Conservation (phyloP, 1,140 invertebrate species). For the Eumeta japonica region DNA sequence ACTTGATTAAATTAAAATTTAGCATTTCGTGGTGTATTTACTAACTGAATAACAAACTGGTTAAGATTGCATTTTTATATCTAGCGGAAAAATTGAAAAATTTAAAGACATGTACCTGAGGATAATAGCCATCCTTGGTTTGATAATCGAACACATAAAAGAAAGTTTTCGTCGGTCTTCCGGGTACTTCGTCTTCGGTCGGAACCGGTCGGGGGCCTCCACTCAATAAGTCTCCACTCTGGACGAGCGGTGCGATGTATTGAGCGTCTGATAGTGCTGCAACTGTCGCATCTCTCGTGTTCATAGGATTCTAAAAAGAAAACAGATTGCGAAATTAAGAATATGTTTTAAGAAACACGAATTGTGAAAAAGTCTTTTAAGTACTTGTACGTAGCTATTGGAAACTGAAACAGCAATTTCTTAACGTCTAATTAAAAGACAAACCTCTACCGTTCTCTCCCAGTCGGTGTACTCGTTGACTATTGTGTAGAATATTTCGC, state of each 20-base stretch:
- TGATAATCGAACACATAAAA: conserved; percentile 95
- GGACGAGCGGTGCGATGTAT: conserved; percentile 81
- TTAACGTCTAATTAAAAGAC: conserved; percentile 3
- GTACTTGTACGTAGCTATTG: not conserved
- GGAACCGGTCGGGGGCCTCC: conserved; percentile 57
- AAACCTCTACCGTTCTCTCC: conserved; percentile 82
- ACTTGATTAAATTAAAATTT: too few species aligned
- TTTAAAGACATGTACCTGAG: conserved; percentile 66
- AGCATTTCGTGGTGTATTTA: too few species aligned
- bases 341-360: not conserved
- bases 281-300: conserved; percentile 87
- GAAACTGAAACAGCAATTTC: too few species aligned
- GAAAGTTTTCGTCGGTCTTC: conserved; percentile 65
- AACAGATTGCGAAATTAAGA: not conserved
- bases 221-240: conserved; percentile 75
- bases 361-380: not conserved
- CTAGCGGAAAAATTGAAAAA: conserved; percentile 17
- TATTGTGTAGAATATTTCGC: conserved; percentile 95
- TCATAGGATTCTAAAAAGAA: conserved; percentile 79
- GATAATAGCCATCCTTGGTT: conserved; percentile 85
- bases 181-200: conserved; percentile 46
- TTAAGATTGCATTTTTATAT: not conserved
- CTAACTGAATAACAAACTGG: too few species aligned
- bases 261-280: conserved; percentile 90
- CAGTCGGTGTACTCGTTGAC: conserved; percentile 98